These are phyloP conservation scores for Eretmocerus hayati DNA, from an alignment of 2,888 invertebrate species.

Conservation along the genomic window DNA sequence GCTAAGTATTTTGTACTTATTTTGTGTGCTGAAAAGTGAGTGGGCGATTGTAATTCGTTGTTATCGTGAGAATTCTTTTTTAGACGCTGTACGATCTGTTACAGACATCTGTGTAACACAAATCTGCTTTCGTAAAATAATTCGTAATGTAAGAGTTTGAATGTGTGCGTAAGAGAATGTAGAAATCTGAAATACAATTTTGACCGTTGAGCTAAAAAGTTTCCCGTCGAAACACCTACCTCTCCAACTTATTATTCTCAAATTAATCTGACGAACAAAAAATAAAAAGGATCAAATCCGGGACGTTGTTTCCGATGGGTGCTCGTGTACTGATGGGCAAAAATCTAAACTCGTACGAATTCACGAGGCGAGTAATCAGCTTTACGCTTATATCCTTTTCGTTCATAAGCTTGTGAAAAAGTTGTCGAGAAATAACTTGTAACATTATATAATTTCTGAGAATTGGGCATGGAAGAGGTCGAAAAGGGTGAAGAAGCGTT, in stretches of 20 bases:
- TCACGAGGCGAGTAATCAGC: constrained; percentile 11
- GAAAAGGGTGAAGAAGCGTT: not conserved
- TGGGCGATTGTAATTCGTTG: no score
- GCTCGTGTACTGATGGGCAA: not conserved
- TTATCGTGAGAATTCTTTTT: no score
- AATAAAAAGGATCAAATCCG: not conserved
- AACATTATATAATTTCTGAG: no score
- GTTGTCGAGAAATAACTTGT: not conserved
- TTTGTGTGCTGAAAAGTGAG: no score
- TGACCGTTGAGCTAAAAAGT: no score
- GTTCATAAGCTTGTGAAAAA: not conserved
- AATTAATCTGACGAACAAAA: constrained; percentile 12
- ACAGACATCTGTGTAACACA: no score
- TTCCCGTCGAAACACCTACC: constrained; percentile 15
- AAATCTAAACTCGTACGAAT: constrained; percentile 10
- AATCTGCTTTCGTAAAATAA: no score
- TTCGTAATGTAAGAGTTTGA: no score
- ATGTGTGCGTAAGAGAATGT: no score
- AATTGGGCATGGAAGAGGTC: not conserved
- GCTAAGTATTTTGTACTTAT: no score
- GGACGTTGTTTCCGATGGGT: not conserved
- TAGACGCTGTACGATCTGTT: no score
- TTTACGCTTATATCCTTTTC: constrained; percentile 8
- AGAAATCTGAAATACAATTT: no score
- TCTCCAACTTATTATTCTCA: constrained; percentile 15